Evolutionary conservation across 2,797 vertebrate species (phyloP).

Genomic region (Sebastes paucispinis): DNA sequence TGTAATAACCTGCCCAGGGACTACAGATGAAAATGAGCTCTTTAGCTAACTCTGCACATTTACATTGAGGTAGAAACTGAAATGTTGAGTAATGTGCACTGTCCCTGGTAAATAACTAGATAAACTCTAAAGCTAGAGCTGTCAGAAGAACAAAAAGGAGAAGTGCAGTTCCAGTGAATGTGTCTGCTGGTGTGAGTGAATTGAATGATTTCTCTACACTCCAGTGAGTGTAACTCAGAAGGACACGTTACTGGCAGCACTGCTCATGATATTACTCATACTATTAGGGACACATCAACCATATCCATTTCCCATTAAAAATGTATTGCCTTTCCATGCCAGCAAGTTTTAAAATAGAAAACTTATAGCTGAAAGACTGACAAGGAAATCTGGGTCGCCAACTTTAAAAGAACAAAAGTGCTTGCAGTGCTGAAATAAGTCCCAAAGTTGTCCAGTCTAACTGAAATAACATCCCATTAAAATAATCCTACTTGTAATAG

Average conservation of each 20-base stretch:
- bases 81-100: no score
- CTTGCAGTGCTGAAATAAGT: background rate
- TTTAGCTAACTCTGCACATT: no score
- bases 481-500: background rate
- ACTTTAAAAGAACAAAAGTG: background rate
- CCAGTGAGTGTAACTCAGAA: background rate
- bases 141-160: background rate
- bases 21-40: no score
- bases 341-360: constrained; percentile 10
- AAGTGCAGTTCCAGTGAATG: background rate
- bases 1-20: no score
- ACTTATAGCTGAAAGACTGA: background rate
- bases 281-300: constrained; percentile 34
- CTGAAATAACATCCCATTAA: background rate
- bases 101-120: no score
- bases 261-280: constrained; percentile 16
- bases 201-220: background rate
- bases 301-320: constrained; percentile 40
- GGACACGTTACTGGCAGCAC: constrained; percentile 1
- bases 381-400: background rate
- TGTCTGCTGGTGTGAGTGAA: constrained; percentile 3
- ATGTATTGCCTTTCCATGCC: constrained; percentile 10
- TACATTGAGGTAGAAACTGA: no score
- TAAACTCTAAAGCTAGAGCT: background rate
- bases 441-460: background rate